Conservation (phyloP, 2,888 invertebrate species). For the Acanthosepion esculentum region DNA sequence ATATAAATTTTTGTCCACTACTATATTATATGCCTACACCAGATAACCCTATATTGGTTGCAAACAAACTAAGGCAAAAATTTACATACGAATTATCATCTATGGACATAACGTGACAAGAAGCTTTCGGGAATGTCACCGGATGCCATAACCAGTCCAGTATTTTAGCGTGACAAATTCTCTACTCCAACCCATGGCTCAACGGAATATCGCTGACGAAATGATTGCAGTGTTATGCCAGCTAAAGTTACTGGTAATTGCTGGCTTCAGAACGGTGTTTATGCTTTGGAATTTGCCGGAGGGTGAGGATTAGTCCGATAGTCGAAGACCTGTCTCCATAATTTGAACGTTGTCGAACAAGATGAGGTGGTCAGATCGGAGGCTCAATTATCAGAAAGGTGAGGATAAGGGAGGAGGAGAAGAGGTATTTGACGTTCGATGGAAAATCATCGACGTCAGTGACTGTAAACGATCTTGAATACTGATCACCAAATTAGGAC, state of each 20-base stretch:
- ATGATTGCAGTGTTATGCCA: slow-evolving; percentile 33
- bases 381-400: slow-evolving; percentile 18
- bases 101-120: not conserved
- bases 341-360: slow-evolving; percentile 9
- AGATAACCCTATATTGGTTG: not conserved
- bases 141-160: not conserved
- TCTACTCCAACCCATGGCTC: not conserved
- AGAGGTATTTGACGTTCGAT: not conserved
- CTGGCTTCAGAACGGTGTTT: not conserved
- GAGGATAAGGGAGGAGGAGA: not conserved
- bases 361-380: not conserved
- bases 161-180: not conserved
- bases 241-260: slow-evolving; percentile 14
- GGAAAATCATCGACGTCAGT: not conserved
- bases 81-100: not conserved
- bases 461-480: not conserved
- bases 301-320: not conserved
- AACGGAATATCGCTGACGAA: not conserved
- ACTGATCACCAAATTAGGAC: not conserved
- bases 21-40: not conserved
- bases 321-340: not conserved
- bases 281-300: not conserved
- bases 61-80: not conserved
- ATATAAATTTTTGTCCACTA: not conserved
- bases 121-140: not conserved